Conservation (phyloP, 2,113 vertebrate species). For the Empidonax traillii region DNA sequence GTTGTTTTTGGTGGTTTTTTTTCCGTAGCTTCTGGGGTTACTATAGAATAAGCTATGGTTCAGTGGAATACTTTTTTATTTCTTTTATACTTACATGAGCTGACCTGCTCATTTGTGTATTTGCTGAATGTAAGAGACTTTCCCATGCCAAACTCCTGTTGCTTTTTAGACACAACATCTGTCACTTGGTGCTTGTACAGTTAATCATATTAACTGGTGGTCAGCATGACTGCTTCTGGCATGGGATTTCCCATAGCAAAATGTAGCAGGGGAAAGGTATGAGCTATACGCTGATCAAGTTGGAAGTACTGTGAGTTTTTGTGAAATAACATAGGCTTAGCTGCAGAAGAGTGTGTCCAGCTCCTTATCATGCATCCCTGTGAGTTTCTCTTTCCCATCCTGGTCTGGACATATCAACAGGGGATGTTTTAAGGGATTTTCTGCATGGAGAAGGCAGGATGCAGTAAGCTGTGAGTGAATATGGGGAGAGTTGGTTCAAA, state of each 20-base stretch:
- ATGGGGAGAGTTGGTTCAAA: not conserved
- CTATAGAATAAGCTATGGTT: not conserved
- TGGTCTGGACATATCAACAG: not conserved
- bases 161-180: slow-evolving; percentile 8
- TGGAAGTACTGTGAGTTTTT: not conserved
- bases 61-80: not conserved
- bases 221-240: not conserved
- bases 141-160: not conserved
- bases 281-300: not conserved
- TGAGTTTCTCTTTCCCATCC: not conserved
- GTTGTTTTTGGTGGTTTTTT: not conserved
- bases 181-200: not conserved
- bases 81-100: not conserved
- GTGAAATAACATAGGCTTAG: not conserved
- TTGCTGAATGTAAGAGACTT: not conserved
- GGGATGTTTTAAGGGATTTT: not conserved
- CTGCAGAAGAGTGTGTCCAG: not conserved
- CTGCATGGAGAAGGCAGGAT: not conserved
- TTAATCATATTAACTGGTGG: slow-evolving; percentile 7
- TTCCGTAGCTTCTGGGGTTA: not conserved
- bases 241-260: not conserved
- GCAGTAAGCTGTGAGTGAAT: not conserved
- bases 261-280: not conserved
- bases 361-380: not conserved
- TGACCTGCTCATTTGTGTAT: not conserved